phyloP scores from a whole-genome alignment of 2,888 invertebrate species.

The Hydraecia micacea region DNA sequence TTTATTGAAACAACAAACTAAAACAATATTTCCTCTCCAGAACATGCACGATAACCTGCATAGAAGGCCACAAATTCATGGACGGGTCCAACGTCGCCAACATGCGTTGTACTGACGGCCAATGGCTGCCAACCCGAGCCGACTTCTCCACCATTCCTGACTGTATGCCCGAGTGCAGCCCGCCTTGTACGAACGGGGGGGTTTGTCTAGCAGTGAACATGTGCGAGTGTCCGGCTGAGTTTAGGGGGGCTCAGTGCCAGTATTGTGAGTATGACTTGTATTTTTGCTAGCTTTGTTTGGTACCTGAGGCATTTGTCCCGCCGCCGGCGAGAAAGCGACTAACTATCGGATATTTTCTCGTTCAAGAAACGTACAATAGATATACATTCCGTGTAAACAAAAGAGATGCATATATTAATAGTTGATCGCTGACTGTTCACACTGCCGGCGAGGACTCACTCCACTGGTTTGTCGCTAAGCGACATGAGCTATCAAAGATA shows the following conservation, averaged over 20 bases:
- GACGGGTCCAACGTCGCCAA: constrained; percentile 93
- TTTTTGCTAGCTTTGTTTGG: too few species aligned
- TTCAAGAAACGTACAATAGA: too few species aligned
- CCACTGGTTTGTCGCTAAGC: too few species aligned
- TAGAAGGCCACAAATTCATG: constrained; percentile 92
- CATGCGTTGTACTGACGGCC: constrained; percentile 92
- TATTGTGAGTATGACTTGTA: constrained; percentile 83
- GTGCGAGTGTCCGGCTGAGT: constrained; percentile 94
- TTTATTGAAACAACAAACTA: not conserved
- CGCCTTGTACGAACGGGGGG: constrained; percentile 95
- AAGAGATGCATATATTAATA: too few species aligned
- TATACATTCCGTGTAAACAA: too few species aligned
- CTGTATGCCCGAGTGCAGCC: constrained; percentile 92
- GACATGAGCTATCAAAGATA: too few species aligned
- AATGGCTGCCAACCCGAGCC: constrained; percentile 92
- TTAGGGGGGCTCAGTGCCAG: constrained; percentile 93
- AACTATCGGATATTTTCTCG: too few species aligned
- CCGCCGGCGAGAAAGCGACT: too few species aligned
- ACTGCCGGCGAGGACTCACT: too few species aligned
- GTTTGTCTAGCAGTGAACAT: constrained; percentile 94
- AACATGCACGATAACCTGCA: constrained; percentile 90
- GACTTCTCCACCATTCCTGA: constrained; percentile 92
- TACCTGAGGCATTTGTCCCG: too few species aligned
- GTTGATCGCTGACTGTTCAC: too few species aligned
- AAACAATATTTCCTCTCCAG: not conserved